These are phyloP conservation scores for Celastrina argiolus DNA, from an alignment of 2,888 invertebrate genomes.

Conservation along the genomic window DNA sequence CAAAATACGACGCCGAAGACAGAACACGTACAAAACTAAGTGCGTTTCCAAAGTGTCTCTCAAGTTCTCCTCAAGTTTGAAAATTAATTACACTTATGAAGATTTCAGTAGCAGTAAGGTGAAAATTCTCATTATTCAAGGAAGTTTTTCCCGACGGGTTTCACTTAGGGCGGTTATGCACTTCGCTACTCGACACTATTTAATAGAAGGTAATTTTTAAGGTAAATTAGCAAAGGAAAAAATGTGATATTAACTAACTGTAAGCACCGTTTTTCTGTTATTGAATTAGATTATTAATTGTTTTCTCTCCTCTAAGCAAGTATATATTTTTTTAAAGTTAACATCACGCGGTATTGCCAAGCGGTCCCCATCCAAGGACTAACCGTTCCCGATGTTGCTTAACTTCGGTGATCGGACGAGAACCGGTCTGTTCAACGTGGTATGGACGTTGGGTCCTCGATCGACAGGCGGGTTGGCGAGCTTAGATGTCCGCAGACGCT, in stretches of 20 bases:
- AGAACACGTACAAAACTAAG: slow-evolving; percentile 11
- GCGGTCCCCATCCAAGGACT: slow-evolving; percentile 61
- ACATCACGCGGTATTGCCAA: too few species aligned
- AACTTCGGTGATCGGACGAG: slow-evolving; percentile 42
- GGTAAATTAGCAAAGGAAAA: too few species aligned
- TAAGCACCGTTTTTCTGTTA: too few species aligned
- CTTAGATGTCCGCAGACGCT: too few species aligned
- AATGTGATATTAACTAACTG: too few species aligned
- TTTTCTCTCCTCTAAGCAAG: too few species aligned
- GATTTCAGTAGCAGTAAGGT: slow-evolving; percentile 23
- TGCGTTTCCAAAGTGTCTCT: not conserved
- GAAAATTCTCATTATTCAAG: slow-evolving; percentile 36
- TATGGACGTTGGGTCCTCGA: slow-evolving; percentile 31
- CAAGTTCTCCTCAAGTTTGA: slow-evolving; percentile 5
- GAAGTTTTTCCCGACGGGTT: slow-evolving; percentile 35
- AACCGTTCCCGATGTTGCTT: slow-evolving; percentile 52
- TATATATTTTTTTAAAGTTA: too few species aligned
- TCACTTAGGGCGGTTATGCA: slow-evolving; percentile 34
- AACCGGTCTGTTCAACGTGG: slow-evolving; percentile 33
- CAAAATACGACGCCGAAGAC: not conserved
- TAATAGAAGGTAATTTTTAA: too few species aligned
- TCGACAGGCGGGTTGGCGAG: too few species aligned
- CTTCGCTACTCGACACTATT: not conserved
- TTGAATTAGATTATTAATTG: too few species aligned
- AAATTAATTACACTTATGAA: slow-evolving; percentile 6